Evolutionary conservation across 2,113 vertebrate genomes (phyloP).

Genomic region (Lampris megalopsis): DNA sequence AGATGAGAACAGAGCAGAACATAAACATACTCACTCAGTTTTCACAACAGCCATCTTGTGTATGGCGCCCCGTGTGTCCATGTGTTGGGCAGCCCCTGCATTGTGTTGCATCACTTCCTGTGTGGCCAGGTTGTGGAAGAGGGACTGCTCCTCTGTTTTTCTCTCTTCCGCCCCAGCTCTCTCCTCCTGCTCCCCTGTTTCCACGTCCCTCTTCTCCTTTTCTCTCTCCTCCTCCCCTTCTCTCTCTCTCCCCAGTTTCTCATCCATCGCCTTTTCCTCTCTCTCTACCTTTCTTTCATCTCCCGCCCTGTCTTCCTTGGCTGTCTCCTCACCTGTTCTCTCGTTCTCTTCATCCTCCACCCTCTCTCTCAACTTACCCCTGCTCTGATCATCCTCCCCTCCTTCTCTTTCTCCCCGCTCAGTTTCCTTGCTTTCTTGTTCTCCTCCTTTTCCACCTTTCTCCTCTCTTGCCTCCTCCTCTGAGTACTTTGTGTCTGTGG

Average conservation of each 20-base stretch:
- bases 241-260: no score
- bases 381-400: neutral
- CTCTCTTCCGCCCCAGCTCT: neutral
- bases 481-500: conserved; percentile 1
- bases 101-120: conserved; percentile 63
- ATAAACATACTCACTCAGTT: conserved; percentile 62
- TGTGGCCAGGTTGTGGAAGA: conserved; percentile 46
- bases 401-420: neutral
- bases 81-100: conserved; percentile 50
- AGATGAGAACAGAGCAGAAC: neutral
- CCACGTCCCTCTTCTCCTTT: neutral
- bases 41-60: conserved; percentile 72
- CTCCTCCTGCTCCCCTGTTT: neutral
- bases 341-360: neutral
- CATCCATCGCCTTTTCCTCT: neutral
- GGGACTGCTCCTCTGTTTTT: neutral
- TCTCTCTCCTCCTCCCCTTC: neutral
- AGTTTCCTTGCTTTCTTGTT: neutral
- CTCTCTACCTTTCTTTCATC: neutral
- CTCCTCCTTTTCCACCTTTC: conserved; percentile 2
- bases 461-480: conserved; percentile 1
- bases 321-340: neutral
- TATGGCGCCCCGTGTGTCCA: conserved; percentile 60
- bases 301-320: neutral
- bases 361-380: conserved; percentile 2